Conservation (phyloP, 2,113 vertebrate genomes). For the Tyto alba region DNA sequence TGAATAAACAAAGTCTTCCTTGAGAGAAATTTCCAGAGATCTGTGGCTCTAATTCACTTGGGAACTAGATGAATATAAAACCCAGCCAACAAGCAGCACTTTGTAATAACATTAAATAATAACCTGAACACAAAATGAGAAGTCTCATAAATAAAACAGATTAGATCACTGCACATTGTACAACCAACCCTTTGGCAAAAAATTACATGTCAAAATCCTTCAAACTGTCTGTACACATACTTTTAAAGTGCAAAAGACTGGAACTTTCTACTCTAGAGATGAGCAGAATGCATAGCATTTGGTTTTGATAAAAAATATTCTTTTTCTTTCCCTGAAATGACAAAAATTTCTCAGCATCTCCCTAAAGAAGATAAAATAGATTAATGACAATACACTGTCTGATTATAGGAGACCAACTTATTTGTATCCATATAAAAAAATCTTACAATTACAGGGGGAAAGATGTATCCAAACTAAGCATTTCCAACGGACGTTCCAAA, state of each 20-base stretch:
- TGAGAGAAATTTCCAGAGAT: background rate
- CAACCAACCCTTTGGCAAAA: background rate
- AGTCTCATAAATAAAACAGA: background rate
- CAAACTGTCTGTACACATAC: background rate
- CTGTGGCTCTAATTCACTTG: background rate
- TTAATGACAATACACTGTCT: background rate
- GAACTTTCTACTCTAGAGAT: background rate
- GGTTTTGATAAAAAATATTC: background rate
- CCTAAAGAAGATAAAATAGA: background rate
- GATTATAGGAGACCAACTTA: background rate
- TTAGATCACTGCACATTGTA: background rate
- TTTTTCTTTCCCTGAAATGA: background rate
- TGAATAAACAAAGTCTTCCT: background rate
- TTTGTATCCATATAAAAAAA: background rate
- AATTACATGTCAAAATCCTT: background rate
- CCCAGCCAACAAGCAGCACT: background rate
- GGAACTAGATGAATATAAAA: background rate
- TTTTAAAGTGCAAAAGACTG: background rate
- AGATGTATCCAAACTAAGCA: background rate
- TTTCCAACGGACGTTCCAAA: background rate
- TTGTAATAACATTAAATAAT: background rate
- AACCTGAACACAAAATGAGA: background rate
- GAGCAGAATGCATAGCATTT: background rate
- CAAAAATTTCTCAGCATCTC: background rate
- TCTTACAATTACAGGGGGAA: background rate